Base-by-base conservation (phyloP, 2,797 vertebrate species). In the Sebastes reedi region DNA sequence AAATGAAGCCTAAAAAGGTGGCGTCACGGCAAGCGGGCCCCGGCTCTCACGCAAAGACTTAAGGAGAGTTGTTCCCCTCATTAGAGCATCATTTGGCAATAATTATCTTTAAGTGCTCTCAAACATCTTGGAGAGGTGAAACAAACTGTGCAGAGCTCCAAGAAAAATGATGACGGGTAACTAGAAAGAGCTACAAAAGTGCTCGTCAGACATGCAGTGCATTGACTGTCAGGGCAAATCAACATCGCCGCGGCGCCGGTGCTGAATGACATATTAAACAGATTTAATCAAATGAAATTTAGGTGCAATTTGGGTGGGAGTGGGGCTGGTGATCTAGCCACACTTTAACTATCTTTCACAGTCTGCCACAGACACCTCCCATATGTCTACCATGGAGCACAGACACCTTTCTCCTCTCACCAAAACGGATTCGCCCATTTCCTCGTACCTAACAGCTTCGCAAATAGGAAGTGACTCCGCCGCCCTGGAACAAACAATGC, bases 401-500 rank as follows among this genome's bases (percentile, higher is more conserved):
- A 93, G 83, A 93, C 93, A 92, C 92, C 91, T 92, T 91, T 92
- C 84, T 84, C 77, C 81, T 89, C 87, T 89, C 87, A 86, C 85
- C 82, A 77, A 89, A 89, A 83, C 54, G 72, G 91, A 92, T 94
- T 92, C 84, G 87, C 92, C 88, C 82, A 86, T 93, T 95, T 95
- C 90, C 92, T 92, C 85, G 84, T 90, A 88, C 79, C 94, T 93
- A 93, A 94, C 94, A 95, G 91, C 86, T 94, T 95, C 90, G 79
- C 86, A 88, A 94, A 93, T 88, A 90, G 92, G 95, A 96, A 95
- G 90, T 88, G 94, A 90, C 95, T 96, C 91, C 83, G 81, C 87
- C 95, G 90, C 96, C 95, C 93, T 94, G 94, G 93, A 97, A 96
- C 95, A 95, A 95, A 97, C 94, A 96, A 96, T 94, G 91, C 96